These are phyloP conservation scores for Synanthedon formicaeformis DNA, from an alignment of 2,888 invertebrate genomes.

Conservation along the genomic window DNA sequence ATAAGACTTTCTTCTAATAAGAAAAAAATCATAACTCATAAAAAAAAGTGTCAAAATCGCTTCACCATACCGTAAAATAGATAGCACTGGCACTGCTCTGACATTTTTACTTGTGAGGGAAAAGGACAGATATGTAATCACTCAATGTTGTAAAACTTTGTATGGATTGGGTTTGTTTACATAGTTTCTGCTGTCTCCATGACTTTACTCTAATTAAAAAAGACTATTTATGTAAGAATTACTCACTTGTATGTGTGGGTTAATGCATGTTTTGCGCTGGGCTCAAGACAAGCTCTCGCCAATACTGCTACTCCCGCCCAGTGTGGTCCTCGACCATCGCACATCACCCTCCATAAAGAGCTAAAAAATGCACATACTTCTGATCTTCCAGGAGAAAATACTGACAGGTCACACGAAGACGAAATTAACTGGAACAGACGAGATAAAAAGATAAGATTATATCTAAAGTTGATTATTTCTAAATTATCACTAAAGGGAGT, in stretches of 20 bases:
- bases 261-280: conserved; percentile 72
- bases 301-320: conserved; percentile 78
- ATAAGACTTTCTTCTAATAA: no score
- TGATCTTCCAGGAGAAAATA: conserved; percentile 75
- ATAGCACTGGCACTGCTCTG: no score
- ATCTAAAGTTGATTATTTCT: neutral
- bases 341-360: conserved; percentile 75
- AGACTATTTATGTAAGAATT: neutral
- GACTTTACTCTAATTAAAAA: no score
- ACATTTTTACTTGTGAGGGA: no score
- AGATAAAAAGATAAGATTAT: neutral
- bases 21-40: no score
- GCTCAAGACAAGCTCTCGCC: conserved; percentile 72
- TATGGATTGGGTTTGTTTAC: no score
- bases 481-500: no score
- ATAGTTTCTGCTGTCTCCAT: no score
- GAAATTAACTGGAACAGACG: conserved; percentile 68
- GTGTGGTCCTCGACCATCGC: conserved; percentile 67
- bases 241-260: conserved; percentile 74
- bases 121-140: no score
- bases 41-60: no score
- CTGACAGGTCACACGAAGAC: conserved; percentile 72
- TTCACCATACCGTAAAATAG: no score
- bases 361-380: conserved; percentile 77
- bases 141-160: no score